Evolutionary conservation across 2,113 vertebrate species (phyloP), one percentile per base, ranked within the genome.

Genomic region (Craseonycteris thonglongyai): DNA sequence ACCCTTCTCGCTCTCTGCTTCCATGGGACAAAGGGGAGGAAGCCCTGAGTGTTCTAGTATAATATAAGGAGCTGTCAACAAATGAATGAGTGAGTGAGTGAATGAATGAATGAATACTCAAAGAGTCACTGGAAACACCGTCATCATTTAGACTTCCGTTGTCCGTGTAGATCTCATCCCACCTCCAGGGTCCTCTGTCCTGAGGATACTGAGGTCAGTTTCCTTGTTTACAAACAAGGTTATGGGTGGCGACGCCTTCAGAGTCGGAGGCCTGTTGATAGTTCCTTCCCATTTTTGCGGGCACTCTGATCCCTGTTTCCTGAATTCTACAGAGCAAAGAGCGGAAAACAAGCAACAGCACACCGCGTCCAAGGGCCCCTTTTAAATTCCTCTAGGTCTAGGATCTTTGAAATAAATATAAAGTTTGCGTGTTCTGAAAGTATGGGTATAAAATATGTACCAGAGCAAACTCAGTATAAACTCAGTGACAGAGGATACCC

Each of bases 131-230:
- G 7, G 6, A 81, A 59, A 28, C 3, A 22, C 61, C 18, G 26
- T 12, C 21, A 19, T 30, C 0, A 19, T 66, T n/a, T 26, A 76
- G 69, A 30, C 38, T 40, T 26, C 28, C 14, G 24, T 26, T 54
- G 33, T 18, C 18, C 0, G 1, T 1, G 0, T 2, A 1, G 22
- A 30, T 14, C 9, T 75, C 13, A 0, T 22, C 18, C 19, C 9
- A 0, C 26, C n/a, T 74, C 69, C 58, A 6, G 5, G 1, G 19
- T 10, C 71, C 58, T 69, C 30, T 7, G 0, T 54, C 33, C 42
- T 56, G 28, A 11, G n/a, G 76, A 59, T 24, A 3, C 19, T 21
- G n/a, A 47, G 56, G 28, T 33, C 13, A 0, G 7, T 22, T 45
- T 61, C 30, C n/a, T 86, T n/a, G 21, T 61, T 49, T 40, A 19